These are phyloP conservation scores for Argyresthia albistria DNA, from an alignment of 2,888 invertebrate species.

Conservation along the genomic window DNA sequence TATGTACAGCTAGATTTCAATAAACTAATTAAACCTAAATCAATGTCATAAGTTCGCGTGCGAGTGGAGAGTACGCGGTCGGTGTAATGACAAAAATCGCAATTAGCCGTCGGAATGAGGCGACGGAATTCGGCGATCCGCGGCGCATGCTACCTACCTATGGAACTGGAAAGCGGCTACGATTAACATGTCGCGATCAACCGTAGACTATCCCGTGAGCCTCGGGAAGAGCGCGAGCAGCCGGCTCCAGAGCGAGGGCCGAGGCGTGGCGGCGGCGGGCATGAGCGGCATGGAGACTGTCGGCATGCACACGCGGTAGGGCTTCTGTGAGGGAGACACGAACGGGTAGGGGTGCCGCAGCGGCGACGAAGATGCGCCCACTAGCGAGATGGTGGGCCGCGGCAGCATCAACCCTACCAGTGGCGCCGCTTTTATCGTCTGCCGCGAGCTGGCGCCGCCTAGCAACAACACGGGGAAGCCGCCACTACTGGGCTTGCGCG, in stretches of 20 bases:
- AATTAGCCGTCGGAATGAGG: conserved; percentile 1
- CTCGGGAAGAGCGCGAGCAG: conserved; percentile 45
- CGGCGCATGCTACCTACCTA: conserved; percentile 4
- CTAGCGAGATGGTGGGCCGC: conserved; percentile 37
- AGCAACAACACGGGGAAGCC: conserved; percentile 43
- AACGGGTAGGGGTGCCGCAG: conserved; percentile 55
- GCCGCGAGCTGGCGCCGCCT: conserved; percentile 46
- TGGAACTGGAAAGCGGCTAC: conserved; percentile 2
- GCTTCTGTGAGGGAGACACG: conserved; percentile 35
- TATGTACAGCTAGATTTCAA: not conserved
- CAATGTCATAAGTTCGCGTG: conserved; percentile 4
- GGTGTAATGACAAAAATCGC: conserved; percentile 4
- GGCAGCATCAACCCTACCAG: conserved; percentile 13
- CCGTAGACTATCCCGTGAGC: not conserved
- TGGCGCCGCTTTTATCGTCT: conserved; percentile 31
- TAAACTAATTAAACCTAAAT: not conserved
- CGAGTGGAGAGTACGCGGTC: not conserved
- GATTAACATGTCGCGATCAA: not conserved
- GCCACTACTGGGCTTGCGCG: conserved; percentile 17
- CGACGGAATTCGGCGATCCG: conserved; percentile 1
- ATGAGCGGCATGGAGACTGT: conserved; percentile 26
- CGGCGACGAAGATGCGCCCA: conserved; percentile 50
- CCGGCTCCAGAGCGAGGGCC: conserved; percentile 42
- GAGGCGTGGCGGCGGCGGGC: conserved; percentile 25
- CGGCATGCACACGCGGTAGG: conserved; percentile 42